A percentile compares a stretch with the other conserved stretches of the same genome.
Conservation (phyloP, 2,797 vertebrate genomes). For the Epinephelus malabaricus region DNA sequence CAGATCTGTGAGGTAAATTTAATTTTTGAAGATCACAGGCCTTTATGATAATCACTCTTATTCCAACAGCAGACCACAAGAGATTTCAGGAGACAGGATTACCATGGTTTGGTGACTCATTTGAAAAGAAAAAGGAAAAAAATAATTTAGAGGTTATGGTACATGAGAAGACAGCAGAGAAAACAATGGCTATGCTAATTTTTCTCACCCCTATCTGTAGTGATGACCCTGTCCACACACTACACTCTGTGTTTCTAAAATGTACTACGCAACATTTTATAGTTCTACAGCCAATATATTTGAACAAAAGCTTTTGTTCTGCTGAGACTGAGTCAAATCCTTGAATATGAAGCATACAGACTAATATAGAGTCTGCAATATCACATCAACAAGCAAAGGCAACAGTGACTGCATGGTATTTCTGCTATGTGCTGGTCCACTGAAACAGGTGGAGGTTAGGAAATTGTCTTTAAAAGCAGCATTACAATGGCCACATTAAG, state of each 20-base stretch:
- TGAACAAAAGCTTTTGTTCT: conserved; percentile 14
- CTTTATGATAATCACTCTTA: conserved; percentile 77
- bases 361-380: background rate
- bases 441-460: conserved; percentile 14
- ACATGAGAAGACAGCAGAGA: conserved; percentile 41
- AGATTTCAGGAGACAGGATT: conserved; percentile 72
- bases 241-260: conserved; percentile 17
- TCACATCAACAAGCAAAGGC: conserved; percentile 29
- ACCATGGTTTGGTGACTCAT: conserved; percentile 72
- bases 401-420: conserved; percentile 29
- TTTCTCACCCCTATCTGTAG: conserved; percentile 45
- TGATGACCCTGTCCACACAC: conserved; percentile 37
- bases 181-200: conserved; percentile 65
- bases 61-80: conserved; percentile 65
- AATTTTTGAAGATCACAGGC: conserved; percentile 82
- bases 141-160: conserved; percentile 56
- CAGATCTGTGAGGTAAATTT: conserved; percentile 76
- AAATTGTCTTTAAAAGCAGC: conserved; percentile 16
- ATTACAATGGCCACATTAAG: conserved; percentile 12
- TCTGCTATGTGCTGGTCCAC: background rate
- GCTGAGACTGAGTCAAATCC: conserved; percentile 3
- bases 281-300: background rate
- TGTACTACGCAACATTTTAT: conserved; percentile 8
- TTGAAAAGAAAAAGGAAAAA: conserved; percentile 52
- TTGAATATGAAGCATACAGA: conserved; percentile 1